Base-by-base conservation (phyloP, 2,888 invertebrate species). In the Lagria hirta region DNA sequence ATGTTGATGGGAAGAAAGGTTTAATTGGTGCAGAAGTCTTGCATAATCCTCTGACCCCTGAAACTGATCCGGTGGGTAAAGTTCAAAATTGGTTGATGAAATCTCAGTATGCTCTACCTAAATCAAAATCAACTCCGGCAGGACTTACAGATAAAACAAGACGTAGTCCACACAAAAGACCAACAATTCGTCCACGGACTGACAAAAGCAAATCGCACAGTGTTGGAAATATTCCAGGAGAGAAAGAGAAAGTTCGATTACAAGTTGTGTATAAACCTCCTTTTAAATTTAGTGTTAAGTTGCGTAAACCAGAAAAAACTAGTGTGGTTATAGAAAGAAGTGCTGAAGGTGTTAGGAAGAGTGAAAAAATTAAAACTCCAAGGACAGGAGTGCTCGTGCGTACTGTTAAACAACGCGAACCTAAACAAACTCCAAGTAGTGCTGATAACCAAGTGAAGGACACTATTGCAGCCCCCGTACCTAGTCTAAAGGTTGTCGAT, bases 241-340 rank as follows among this genome's bases (percentile, higher is more conserved):
- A 71, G 47, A 71, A 72, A 43, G 80, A 79, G 44, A 86, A 86
- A 66, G 82, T 89, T 6, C 81, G 87, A 52, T 73, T 90, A 12
- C 90, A 90, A 70, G 89, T 90, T 18, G 86, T 90, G 14, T 90
- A 88, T 68, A 89, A 89, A 66, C 89, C 90, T 33, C 90, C 90
- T 6, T 90, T 90, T 71, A 86, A 88, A 62, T 89, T 90, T 70
- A 88, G 88, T 67, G 79, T 90, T 37, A 86, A 87, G 65, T 77
- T 90, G 49, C 78, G 82, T 44, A 84, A 83, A 62, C 81, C 83
- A 37, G 84, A 84, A 51, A 84, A 84, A 66, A 79, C 76, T 6
- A 78, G 77, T 71, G 78, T 79, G 3, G 77, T 79, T 34, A 73
- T 81, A 17, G 82, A 82, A 49, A 77, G 77, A 55, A 74, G 76